Evolutionary conservation across 2,888 invertebrate genomes (phyloP), one percentile per base, ranked within the genome.

Genomic region (Trisateles emortualis): DNA sequence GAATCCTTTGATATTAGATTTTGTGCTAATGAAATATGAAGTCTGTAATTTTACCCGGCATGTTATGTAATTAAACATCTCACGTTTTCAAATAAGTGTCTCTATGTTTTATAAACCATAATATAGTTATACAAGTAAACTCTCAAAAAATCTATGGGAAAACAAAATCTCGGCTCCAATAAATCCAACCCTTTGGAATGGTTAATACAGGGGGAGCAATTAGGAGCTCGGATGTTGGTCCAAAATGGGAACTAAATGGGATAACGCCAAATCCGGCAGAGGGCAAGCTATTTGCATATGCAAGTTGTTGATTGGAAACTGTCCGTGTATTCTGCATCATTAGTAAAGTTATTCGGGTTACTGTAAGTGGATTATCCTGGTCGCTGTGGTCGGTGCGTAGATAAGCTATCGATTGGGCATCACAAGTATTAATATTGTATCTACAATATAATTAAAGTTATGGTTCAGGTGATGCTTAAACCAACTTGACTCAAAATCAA

Each of bases 191-290:
- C 72, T 72, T 72, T 68, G 38, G 64, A 69, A 74, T 69, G 70
- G 76, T 64, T 74, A 73, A 72, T 73, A 76, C 68, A 68, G 70
- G 70, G 64, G 46, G 61, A 68, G 72, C 78, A 81, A 81, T 81
- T 81, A 81, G 79, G 68, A 64, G 60, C 52, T 61, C 67, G 75
- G 74, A 73, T 79, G 76, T 74, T 64, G 66, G 58, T 65, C 66
- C 71, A 68, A 76, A 79, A 79, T 78, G 73, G 80, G 68, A 69
- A 72, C 78, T 78, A 70, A 77, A 80, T 73, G 70, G 70, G 66
- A 74, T 78, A 67, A 65, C 70, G 60, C 59, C 47, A 65, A 72
- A 65, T 72, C 64, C 68, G 62, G 47, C 59, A 36, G 53, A 64
- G 72, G 70, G 56, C 53, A 56, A 38, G 49, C 72, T 72, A 72